These are phyloP conservation scores for Choloepus hoffmanni DNA, from an alignment of 2,113 vertebrate genomes.

Conservation along the genomic window DNA sequence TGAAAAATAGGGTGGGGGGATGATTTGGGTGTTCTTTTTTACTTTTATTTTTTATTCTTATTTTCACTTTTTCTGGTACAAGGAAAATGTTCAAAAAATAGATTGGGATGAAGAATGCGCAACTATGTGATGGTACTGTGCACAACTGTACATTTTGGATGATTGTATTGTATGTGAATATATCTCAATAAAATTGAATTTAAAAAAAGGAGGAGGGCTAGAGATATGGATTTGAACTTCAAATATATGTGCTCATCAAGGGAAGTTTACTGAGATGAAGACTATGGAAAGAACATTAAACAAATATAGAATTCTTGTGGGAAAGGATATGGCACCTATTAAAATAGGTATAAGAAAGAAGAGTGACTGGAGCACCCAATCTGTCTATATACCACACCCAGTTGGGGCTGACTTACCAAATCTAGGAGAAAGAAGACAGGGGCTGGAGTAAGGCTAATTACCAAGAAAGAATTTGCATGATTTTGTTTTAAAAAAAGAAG, in stretches of 20 bases:
- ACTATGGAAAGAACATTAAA: background rate
- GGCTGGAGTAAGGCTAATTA: background rate
- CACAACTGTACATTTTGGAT: too few relatives aligned
- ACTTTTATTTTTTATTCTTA: too few relatives aligned
- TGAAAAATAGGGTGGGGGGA: too few relatives aligned
- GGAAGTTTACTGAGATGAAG: background rate
- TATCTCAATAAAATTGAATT: too few relatives aligned
- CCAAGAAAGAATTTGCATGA: background rate
- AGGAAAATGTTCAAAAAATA: too few relatives aligned
- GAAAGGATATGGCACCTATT: background rate
- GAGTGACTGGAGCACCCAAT: background rate
- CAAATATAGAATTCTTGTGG: background rate
- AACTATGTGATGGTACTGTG: too few relatives aligned
- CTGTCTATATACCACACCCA: background rate
- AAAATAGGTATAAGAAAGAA: background rate
- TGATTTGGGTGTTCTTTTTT: too few relatives aligned
- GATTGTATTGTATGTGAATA: too few relatives aligned
- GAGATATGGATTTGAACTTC: background rate
- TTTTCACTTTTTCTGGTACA: too few relatives aligned
- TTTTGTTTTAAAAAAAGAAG: background rate
- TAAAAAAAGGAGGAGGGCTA: background rate
- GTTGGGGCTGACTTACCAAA: background rate
- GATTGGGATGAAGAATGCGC: too few relatives aligned
- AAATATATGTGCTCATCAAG: background rate
- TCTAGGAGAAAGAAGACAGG: background rate